Base-by-base conservation (phyloP, 2,888 invertebrate genomes). In the Pocota personata region DNA sequence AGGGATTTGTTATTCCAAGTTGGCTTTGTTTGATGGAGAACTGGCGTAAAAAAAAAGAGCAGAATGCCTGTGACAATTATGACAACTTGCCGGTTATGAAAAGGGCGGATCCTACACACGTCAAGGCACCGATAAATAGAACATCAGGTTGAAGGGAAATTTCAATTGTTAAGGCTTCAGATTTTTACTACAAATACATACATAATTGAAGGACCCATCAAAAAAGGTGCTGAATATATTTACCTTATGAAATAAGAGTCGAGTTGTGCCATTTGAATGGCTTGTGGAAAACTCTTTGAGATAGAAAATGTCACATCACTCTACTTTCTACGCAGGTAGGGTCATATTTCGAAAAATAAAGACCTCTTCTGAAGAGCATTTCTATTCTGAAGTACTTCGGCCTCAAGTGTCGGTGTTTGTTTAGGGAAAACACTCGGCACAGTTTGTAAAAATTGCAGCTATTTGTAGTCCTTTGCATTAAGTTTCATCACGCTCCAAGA, bases 51-150 rank as follows among this genome's bases (percentile, higher is more conserved):
- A 60, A 52, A 37, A 60, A 43, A 24, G 57, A 50, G 64, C 35
- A 50, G 58, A 84, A 66, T 58, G 50, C 58, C 69, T 75, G 69
- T 71, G 84, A 76, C 75, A 84, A 80, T 84, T 84, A 84, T 84
- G 84, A 84, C 84, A 80, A 76, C 64, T 79, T 46, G 50, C 60
- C 32, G 77, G 43, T 50, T 60, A 46, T 40, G 12, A 69, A 69
- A 78, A 50, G 57, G 64, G 40, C 48, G 67, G 73, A 76, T 84
- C 78, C 62, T 55, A 62, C 48, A 50, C 50, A 69, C 62, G 57
- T 48, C 32, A 46, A 6, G 3, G 10, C 21, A 19, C 19, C 48
- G 14, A 67, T 37, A 73, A 69, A 82, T 78, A 37, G 66, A 73
- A 67, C 67, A 67, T 78, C 78, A 73, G 67, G 67, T 78, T 78